Base-by-base conservation (phyloP, 1,140 invertebrate genomes). In the Brachionus sp. region DNA sequence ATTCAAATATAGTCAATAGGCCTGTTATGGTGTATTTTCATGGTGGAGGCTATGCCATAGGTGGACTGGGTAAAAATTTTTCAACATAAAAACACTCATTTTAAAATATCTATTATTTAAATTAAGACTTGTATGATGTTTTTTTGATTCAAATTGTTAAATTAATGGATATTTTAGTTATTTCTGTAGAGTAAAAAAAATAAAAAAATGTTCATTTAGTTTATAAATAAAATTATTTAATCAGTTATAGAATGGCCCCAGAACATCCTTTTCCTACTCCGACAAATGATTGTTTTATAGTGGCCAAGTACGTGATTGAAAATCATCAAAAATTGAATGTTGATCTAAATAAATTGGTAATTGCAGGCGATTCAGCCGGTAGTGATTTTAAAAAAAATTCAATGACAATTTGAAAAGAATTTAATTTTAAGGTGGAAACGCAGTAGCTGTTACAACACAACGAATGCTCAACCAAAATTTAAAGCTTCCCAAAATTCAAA, bases 101-200 rank as follows among this genome's bases (percentile, higher is more conserved):
- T 75, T 25, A 19, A 35, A 33, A 23, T 10, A 10, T 62, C 13
- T 62, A 7, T 46, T 23, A 16, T 39, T 46, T 75, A 39, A 16
- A 29, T 19, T 1, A 53, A 80, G 77, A 80, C 29, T 29, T 42
- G 16, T 80, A 66, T 80, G 77, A 80, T 62, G n/a, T 62, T 29
- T 80, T 25, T 80, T 66, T 80, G 46, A 66, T 80, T 62, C 46
- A 80, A 62, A 62, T 80, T 5, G 33, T 33, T 19, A 80, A 80
- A 23, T 6, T 9, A 19, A 39, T 80, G n/a, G 19, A 80, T 19
- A 80, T 80, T 12, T 83, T 86, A n/a, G 84, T 87, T 12, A 84
- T 87, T 16, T 86, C 87, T 37, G 84, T 86, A 25, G 86, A 87
- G 87, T 87, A 86, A 85, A 46, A 25, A 42, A 16, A 33, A n/a